Evolutionary conservation across 2,888 invertebrate genomes (phyloP), one percentile per base, ranked within the genome.

Genomic region (Nomada goodeniana): DNA sequence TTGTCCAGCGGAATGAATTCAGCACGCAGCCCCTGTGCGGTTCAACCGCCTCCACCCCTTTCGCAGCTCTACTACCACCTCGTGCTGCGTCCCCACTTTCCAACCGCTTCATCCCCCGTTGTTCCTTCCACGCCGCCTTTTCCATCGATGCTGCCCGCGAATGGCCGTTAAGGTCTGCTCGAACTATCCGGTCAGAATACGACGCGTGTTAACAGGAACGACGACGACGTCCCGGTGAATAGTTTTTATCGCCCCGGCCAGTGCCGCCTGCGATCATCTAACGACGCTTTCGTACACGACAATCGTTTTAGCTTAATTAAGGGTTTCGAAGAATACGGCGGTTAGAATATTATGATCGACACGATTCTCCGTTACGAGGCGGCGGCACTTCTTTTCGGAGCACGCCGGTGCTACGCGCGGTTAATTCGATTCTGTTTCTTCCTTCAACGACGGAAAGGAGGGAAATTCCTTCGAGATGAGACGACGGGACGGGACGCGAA

Each of bases 1-100:
- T 92, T 92, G 93, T 92, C 92, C 91, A 88, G 87, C 88, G 91
- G 91, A 93, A 92, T 93, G 92, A 93, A 92, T 92, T 92, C 91
- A 91, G 89, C 89, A 89, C 86, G 89, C 87, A 89, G 85, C 88
- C 86, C 89, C 89, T 86, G 85, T 88, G 89, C 87, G 89, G 88
- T 91, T 84, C 80, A 75, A 60, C 85, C 79, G 53, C 82, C 86
- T 79, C 85, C 82, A 76, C 79, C 83, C 79, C 74, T 81, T 85
- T 83, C 65, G 73, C 79, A 72, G 70, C 47, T 47, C 47, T 47
- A 78, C 80, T 82, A 77, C 83, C 81, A 70, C 78, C 82, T 69
- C 85, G 70, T 77, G 79, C 85, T 73, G 75, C 87, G 75, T 70
- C 87, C 82, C 82, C 85, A 69, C 79, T 63, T 77, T 52, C 83